phyloP scores from a whole-genome alignment of 2,797 vertebrate genomes.

The Clarias laeviceps region DNA sequence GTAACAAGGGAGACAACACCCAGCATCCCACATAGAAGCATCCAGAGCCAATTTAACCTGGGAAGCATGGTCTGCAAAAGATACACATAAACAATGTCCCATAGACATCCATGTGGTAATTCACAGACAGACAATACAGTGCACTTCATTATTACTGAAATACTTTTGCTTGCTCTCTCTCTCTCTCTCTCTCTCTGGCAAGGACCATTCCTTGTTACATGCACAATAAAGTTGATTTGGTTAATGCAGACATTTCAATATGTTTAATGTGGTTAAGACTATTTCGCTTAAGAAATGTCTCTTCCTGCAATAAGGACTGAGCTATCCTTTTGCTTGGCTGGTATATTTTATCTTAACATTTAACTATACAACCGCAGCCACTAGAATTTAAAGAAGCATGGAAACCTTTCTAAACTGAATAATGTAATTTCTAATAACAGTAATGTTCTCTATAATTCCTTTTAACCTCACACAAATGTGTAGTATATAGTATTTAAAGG shows the following conservation, averaged over 20 bases:
- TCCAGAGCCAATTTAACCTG: slow-evolving; percentile 64
- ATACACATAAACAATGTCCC: slow-evolving; percentile 46
- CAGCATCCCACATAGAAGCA: slow-evolving; percentile 69
- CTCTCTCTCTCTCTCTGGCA: slow-evolving; percentile 55
- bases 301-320: slow-evolving; percentile 55
- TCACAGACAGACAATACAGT: neutral
- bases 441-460: slow-evolving; percentile 71
- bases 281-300: slow-evolving; percentile 48
- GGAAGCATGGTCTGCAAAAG: slow-evolving; percentile 65
- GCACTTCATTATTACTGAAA: neutral
- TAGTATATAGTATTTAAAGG: slow-evolving; percentile 67
- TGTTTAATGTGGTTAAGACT: slow-evolving; percentile 54
- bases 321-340: slow-evolving; percentile 57
- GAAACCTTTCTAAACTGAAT: slow-evolving; percentile 54
- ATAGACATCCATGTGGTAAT: slow-evolving; percentile 24
- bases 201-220: slow-evolving; percentile 44
- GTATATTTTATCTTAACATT: slow-evolving; percentile 58
- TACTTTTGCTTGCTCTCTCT: slow-evolving; percentile 43
- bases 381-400: slow-evolving; percentile 51
- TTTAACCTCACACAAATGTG: slow-evolving; percentile 54
- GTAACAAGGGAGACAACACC: slow-evolving; percentile 61
- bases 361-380: slow-evolving; percentile 64
- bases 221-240: slow-evolving; percentile 44
- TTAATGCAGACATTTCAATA: slow-evolving; percentile 55
- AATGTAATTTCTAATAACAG: slow-evolving; percentile 67